Conservation (phyloP, 2,888 invertebrate genomes). For the Philereme transversata region DNA sequence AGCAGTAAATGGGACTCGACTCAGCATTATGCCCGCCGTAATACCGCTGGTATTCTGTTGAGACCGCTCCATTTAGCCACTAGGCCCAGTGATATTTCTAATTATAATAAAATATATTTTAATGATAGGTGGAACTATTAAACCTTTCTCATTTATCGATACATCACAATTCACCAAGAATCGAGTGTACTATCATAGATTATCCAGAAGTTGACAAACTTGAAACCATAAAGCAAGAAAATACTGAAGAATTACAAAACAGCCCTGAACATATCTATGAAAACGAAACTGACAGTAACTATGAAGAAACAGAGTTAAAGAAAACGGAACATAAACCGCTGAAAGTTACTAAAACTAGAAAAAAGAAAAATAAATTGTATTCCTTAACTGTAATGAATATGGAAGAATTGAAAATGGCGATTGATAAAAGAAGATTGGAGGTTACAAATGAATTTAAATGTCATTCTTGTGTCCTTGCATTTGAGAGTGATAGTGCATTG, state of each 20-base stretch:
- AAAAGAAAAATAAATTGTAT: conserved; percentile 38
- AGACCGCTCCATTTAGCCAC: too few species aligned
- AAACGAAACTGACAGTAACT: not conserved
- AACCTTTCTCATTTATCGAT: conserved; percentile 45
- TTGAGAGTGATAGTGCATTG: conserved; percentile 43
- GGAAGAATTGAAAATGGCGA: conserved; percentile 43
- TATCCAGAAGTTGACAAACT: conserved; percentile 44
- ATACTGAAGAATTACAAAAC: conserved; percentile 21
- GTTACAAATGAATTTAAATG: conserved; percentile 47
- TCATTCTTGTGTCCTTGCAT: conserved; percentile 52
- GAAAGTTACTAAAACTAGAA: not conserved
- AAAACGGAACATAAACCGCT: not conserved
- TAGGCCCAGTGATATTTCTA: too few species aligned
- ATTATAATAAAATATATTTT: too few species aligned
- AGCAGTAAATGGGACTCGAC: too few species aligned
- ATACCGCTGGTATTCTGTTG: too few species aligned
- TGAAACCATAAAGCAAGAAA: conserved; percentile 28
- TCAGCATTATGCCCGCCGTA: too few species aligned
- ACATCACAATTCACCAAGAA: conserved; percentile 33
- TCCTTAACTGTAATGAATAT: conserved; percentile 39
- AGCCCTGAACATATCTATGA: not conserved
- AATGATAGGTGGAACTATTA: conserved; percentile 40
- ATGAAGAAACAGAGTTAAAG: not conserved
- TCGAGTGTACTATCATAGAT: conserved; percentile 53
- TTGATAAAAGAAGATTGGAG: conserved; percentile 37